Evolutionary conservation across 2,113 vertebrate genomes (phyloP).

Genomic region (Strigops habroptila): DNA sequence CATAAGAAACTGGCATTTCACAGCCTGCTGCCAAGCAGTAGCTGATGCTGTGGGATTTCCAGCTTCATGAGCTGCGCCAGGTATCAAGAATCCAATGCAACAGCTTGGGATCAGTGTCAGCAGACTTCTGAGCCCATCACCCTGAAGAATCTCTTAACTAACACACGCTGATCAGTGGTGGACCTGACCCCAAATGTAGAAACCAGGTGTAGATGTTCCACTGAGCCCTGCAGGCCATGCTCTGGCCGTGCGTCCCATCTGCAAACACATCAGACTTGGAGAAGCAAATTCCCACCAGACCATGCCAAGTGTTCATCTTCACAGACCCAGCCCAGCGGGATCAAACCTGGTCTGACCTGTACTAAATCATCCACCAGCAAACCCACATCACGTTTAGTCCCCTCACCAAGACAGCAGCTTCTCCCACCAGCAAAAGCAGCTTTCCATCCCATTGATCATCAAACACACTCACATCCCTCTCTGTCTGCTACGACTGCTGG

Average conservation of each 20-base stretch:
- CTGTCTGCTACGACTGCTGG: not conserved
- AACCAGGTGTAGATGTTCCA: not conserved
- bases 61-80: not conserved
- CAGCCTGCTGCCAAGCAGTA: not conserved
- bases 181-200: fast-evolving
- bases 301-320: not conserved
- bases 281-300: not conserved
- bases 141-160: fast-evolving
- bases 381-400: fast-evolving
- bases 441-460: not conserved
- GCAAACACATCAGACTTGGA: not conserved
- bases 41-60: not conserved
- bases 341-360: not conserved
- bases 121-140: not conserved
- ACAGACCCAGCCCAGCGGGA: not conserved
- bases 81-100: not conserved
- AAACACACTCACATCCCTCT: not conserved
- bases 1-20: fast-evolving
- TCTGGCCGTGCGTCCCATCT: not conserved
- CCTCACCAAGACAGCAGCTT: not conserved
- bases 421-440: not conserved
- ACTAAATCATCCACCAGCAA: not conserved
- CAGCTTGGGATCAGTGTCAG: not conserved
- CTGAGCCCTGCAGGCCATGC: not conserved
- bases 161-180: not conserved